Base-by-base conservation (phyloP, 2,888 invertebrate species). In the Nemurella pictetii region DNA sequence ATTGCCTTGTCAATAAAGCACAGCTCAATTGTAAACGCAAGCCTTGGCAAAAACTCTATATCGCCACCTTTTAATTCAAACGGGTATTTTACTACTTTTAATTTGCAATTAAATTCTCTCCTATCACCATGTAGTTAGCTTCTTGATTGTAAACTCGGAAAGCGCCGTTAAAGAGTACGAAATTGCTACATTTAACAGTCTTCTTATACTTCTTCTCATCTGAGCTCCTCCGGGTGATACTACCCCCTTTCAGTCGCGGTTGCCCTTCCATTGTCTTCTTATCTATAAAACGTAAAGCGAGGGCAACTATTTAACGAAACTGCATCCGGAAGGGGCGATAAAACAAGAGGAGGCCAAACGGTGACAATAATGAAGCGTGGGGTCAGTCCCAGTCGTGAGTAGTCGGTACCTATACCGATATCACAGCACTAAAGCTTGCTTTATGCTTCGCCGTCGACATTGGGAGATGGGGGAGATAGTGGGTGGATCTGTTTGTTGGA, bases 291-390 rank as follows among this genome's bases (percentile, higher is more conserved):
- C 32, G 32, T 32, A 55, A 55, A 12, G 55, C 55, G 55, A 55
- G 55, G 55, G 55, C 55, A 15, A 55, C 78, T 78, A 78, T 78
- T 78, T 78, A 78, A 78, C 78, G 28, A 15, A 78, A 78, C 78
- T 78, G 78, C 78, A 30, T 30, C 30, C 78, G 78, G 78, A 78
- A 78, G 30, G n/a, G 78, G 78, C 20, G 78, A 78, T 78, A 78
- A 78, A 78, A 78, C 55, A 55, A 55, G 55, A 12, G 55, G 55
- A 7, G 55, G 55, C 55, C 12, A 55, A 55, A 55, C 55, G 55
- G 55, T 20, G 55, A 55, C 55, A 55, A 55, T 55, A 55, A 55
- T 55, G 55, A 55, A 55, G 15, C 9, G 55, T 55, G 55, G n/a
- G 55, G 55, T 55, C 55, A 55, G 55, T 55, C 55, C 20, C 55